Percentiles rank a stretch among this genome's conserved stretches.
phyloP scores from a whole-genome alignment of 53 echinoderm and acorn worm genomes.

The Temnopleurus reevesii region DNA sequence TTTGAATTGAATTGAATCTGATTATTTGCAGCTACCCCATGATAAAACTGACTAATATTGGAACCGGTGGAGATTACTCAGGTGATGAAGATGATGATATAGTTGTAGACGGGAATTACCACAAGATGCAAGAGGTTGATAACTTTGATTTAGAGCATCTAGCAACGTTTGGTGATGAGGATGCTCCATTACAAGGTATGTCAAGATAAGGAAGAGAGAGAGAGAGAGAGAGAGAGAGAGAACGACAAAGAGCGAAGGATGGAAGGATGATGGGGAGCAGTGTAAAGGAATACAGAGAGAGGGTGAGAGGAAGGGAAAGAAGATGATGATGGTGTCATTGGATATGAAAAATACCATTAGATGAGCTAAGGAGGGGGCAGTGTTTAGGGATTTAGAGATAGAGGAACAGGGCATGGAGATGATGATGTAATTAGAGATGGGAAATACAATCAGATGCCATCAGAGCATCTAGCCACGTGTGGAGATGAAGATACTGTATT shows the following conservation, averaged over 20 bases:
- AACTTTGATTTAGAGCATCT: slow-evolving; percentile 50
- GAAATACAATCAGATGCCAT: neutral
- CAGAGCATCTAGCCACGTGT: neutral
- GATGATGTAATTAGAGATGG: neutral
- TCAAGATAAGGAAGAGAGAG: neutral
- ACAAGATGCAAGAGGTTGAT: slow-evolving; percentile 41
- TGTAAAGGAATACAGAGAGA: no score
- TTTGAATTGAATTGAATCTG: no score
- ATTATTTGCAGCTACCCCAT: slow-evolving; percentile 44
- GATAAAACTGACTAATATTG: slow-evolving; percentile 31
- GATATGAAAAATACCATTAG: no score
- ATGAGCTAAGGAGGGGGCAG: no score
- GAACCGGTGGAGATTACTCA: neutral
- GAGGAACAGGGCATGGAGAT: no score
- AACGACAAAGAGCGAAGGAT: no score
- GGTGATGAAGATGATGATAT: neutral
- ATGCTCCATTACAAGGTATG: slow-evolving; percentile 1
- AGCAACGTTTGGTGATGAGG: neutral
- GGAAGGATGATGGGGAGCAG: no score
- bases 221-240: no score
- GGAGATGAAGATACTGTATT: neutral
- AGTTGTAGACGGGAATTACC: slow-evolving; percentile 17
- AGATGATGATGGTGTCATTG: no score
- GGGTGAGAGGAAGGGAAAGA: no score
- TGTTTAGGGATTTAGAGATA: no score